A percentile compares a stretch with the other conserved stretches of the same genome.
Conservation (phyloP, 2,888 invertebrate species). For the Mythimna lalbum region DNA sequence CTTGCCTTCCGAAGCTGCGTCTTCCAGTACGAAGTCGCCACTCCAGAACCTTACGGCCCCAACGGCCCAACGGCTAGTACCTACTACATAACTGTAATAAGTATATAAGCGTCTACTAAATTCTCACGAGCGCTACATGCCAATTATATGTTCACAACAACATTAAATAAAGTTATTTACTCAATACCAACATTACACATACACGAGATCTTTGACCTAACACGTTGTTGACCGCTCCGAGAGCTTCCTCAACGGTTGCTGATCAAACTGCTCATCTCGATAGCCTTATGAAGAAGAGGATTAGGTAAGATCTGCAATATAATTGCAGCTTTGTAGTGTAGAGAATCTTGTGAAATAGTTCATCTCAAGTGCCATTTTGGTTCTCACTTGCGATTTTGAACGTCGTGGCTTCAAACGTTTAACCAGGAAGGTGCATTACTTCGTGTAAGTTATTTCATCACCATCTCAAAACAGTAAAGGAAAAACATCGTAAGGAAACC, state of each 20-base stretch:
- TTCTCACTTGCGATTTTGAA: too few relatives aligned
- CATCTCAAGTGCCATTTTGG: neutral
- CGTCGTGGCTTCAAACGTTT: too few relatives aligned
- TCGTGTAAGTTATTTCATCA: too few relatives aligned
- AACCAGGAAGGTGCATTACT: too few relatives aligned
- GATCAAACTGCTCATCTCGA: slow-evolving; percentile 11
- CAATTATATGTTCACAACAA: neutral
- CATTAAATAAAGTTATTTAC: slow-evolving; percentile 19
- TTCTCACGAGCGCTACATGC: neutral
- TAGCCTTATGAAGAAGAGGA: neutral
- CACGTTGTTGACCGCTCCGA: slow-evolving; percentile 30
- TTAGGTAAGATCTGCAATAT: slow-evolving; percentile 8
- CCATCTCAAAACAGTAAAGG: too few relatives aligned
- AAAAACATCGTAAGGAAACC: too few relatives aligned
- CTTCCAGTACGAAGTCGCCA: too few relatives aligned
- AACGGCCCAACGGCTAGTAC: too few relatives aligned
- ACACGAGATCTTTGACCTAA: slow-evolving; percentile 38
- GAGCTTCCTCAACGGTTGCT: slow-evolving; percentile 17
- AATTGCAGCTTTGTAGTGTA: neutral
- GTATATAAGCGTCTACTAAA: neutral
- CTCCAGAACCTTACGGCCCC: too few relatives aligned
- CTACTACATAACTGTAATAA: neutral
- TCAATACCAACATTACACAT: slow-evolving; percentile 21
- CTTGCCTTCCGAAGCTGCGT: too few relatives aligned
- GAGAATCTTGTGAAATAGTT: neutral